phyloP scores from a whole-genome alignment of 1,140 invertebrate species.

The Episyrphus balteatus region DNA sequence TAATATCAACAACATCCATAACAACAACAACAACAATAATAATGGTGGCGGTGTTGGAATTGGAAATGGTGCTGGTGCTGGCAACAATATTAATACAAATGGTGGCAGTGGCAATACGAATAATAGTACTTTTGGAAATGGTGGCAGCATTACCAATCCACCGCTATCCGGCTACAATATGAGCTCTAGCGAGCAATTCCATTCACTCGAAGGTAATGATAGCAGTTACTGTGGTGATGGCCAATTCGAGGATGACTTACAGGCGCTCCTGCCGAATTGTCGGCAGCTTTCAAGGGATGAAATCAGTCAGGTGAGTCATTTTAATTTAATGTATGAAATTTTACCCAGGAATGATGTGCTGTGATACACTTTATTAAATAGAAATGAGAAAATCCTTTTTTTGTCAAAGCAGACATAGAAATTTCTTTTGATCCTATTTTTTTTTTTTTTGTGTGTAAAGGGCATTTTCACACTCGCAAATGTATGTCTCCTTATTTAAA shows the following conservation, averaged over 20 bases:
- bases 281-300: slow-evolving; percentile 31
- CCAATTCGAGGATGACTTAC: slow-evolving; percentile 31
- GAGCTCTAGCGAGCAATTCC: slow-evolving; percentile 10
- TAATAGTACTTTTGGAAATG: slow-evolving; percentile 6
- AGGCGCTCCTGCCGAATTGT: slow-evolving; percentile 30
- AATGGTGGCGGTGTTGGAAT: too few relatives aligned
- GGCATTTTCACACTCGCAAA: too few relatives aligned
- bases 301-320: slow-evolving; percentile 33
- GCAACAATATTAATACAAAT: slow-evolving; percentile 4
- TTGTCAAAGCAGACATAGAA: too few relatives aligned
- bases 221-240: slow-evolving; percentile 14
- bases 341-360: too few relatives aligned
- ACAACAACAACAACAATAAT: too few relatives aligned
- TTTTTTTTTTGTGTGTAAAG: too few relatives aligned
- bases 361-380: too few relatives aligned
- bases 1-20: too few relatives aligned
- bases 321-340: too few relatives aligned
- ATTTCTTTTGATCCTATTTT: too few relatives aligned
- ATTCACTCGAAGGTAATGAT: slow-evolving; percentile 11
- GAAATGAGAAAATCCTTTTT: too few relatives aligned
- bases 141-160: slow-evolving; percentile 8
- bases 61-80: neutral
- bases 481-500: too few relatives aligned
- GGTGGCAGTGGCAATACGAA: slow-evolving; percentile 9
- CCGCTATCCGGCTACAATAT: neutral